Base-by-base conservation (phyloP, 2,888 invertebrate species). In the Boloria selene region DNA sequence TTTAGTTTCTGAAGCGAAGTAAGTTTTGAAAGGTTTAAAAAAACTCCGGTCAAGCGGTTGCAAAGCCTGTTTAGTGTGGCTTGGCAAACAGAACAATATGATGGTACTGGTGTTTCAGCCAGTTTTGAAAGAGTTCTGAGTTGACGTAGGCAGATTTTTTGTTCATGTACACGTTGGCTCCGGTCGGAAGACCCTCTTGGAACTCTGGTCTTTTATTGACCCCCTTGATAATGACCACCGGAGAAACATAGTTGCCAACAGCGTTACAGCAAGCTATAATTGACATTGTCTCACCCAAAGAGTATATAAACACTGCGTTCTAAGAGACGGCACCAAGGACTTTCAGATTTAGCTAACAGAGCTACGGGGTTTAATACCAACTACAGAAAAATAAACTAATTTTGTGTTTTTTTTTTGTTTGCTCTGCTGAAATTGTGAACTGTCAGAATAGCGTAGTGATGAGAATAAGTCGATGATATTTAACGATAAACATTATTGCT, bases 181-280 rank as follows among this genome's bases (percentile, higher is more conserved):
- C 70, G 14, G 60, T 65, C 5, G 71, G 72, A 56, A 75, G 65
- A 7, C 73, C 73, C 7, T 77, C 73, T 64, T 67, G 16, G 52
- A 74, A 77, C 65, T 77, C 73, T 38, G 71, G 71, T 64, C 76
- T 75, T n/a, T 73, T 76, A 49, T 74, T 64, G 49, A 65, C 68
- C 0, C 75, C 74, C 65, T 76, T 77, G 1, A 73, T 68, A 51
- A 76, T 75, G 6, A 74, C n/a, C 45, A 74, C 73, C 3, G 77
- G 77, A 38, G 76, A 71, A 10, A 75, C 61, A 59, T 53, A 79
- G 58, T 72, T 73, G n/a, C 76, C 76, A 14, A 69, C 65, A 47
- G 76, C 79, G 61, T 78, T 79, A 63, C 76, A 78, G 65, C 76
- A 79, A 51, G 71, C 77, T 66, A 78, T 65, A 16, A 77, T 60